Percentiles rank a stretch among this genome's conserved stretches.
Conservation (phyloP, 2,797 vertebrate genomes). For the Huso huso region DNA sequence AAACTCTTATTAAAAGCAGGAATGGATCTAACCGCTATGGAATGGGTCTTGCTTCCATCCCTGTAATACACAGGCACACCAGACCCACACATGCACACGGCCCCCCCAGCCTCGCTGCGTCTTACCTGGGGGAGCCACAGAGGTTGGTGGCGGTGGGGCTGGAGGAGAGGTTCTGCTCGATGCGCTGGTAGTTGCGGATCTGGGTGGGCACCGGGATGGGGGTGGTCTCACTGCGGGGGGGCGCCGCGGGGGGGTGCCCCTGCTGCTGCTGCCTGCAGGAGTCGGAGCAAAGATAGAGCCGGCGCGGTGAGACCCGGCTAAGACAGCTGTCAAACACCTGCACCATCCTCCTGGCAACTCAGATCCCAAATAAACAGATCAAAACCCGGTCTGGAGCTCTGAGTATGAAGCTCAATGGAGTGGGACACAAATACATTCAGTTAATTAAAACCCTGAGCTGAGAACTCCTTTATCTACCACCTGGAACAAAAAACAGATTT, state of each 20-base stretch:
- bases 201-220: conserved; percentile 94
- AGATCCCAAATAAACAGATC: no score
- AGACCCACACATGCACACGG: conserved; percentile 1
- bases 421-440: no score
- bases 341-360: conserved; percentile 15
- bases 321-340: conserved; percentile 23
- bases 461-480: no score
- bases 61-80: conserved; percentile 14
- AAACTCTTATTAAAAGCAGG: no score
- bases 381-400: no score
- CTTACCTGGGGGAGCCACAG: conserved; percentile 85
- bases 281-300: conserved; percentile 20
- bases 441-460: no score
- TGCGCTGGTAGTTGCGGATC: conserved; percentile 92
- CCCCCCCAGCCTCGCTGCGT: background rate
- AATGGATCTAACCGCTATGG: no score
- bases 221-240: conserved; percentile 79
- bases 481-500: no score
- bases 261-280: conserved; percentile 49
- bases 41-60: background rate
- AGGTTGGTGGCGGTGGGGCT: conserved; percentile 67
- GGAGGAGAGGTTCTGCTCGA: conserved; percentile 90
- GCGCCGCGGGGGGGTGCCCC: conserved; percentile 62
- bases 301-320: conserved; percentile 23
- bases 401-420: no score